phyloP scores from a whole-genome alignment of 1,140 invertebrate species.

The Drosophila sp. region DNA sequence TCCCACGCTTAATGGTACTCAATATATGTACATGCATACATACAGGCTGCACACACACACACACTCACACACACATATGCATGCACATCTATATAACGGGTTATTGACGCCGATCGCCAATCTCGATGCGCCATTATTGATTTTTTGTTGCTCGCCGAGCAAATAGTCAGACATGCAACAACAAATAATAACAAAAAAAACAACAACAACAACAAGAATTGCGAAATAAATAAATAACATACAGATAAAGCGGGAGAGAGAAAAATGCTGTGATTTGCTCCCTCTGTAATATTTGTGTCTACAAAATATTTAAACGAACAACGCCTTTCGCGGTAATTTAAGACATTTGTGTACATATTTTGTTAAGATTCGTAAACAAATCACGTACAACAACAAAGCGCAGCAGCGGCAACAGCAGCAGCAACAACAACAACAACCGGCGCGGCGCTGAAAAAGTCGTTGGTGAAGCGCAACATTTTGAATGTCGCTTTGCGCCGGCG shows the following conservation, averaged over 20 bases:
- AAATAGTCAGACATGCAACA: constrained; percentile 38
- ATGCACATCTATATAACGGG: constrained; percentile 24
- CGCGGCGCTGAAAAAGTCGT: constrained; percentile 31
- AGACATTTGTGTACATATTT: constrained; percentile 70
- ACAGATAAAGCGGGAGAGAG: not conserved
- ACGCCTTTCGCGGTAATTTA: constrained; percentile 75
- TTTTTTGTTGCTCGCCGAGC: constrained; percentile 25
- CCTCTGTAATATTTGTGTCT: constrained; percentile 33
- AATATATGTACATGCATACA: constrained; percentile 1
- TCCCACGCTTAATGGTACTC: constrained; percentile 40
- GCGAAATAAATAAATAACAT: not conserved
- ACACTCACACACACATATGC: not conserved
- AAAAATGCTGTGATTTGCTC: constrained; percentile 49
- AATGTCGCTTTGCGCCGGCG: constrained; percentile 43
- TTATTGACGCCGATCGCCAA: constrained; percentile 34
- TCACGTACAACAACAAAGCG: constrained; percentile 71
- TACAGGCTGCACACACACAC: not conserved
- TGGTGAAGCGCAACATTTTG: constrained; percentile 34
- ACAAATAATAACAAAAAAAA: constrained; percentile 25
- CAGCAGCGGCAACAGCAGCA: constrained; percentile 1
- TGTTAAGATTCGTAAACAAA: constrained; percentile 81
- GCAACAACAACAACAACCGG: constrained; percentile 3
- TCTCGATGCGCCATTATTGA: constrained; percentile 32
- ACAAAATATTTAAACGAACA: constrained; percentile 67
- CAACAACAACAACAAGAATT: constrained; percentile 16